Conservation (phyloP, 2,888 invertebrate genomes). For the Melanargia galathea region DNA sequence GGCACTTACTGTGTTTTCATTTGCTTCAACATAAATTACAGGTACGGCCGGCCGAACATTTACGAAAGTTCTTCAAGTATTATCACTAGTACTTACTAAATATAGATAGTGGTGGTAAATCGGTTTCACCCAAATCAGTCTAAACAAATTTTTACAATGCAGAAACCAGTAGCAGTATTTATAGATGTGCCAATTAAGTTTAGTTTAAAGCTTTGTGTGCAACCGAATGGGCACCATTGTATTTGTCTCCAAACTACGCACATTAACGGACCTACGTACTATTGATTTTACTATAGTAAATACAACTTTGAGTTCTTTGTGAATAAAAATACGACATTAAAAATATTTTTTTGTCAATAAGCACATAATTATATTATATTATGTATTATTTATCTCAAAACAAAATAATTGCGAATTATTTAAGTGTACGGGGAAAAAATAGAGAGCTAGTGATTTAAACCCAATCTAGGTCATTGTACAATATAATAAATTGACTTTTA, state of each 20-base stretch:
- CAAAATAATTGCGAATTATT: background rate
- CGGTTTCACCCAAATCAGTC: background rate
- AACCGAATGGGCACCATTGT: background rate
- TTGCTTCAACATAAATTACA: no score
- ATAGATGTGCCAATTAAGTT: background rate
- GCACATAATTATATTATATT: background rate
- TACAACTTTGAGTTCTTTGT: no score
- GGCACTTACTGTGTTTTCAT: no score
- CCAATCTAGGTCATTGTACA: background rate
- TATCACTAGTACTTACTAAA: slow-evolving; percentile 5
- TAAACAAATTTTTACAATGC: background rate
- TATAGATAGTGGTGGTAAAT: background rate
- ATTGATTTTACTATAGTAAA: no score
- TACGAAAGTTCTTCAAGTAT: no score
- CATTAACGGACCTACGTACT: no score
- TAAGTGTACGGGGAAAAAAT: background rate
- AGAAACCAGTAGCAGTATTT: background rate
- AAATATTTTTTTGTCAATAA: slow-evolving; percentile 5
- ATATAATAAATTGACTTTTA: slow-evolving; percentile 3
- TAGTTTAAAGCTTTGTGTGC: no score
- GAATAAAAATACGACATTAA: no score
- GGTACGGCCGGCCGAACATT: no score
- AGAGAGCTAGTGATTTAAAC: slow-evolving; percentile 1
- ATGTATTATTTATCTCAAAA: no score
- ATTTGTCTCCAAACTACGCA: slow-evolving; percentile 1